These are phyloP conservation scores for Chrysogorgia sp. DNA, from an alignment of 92 coral and sea anemone genomes.

Conservation along the genomic window DNA sequence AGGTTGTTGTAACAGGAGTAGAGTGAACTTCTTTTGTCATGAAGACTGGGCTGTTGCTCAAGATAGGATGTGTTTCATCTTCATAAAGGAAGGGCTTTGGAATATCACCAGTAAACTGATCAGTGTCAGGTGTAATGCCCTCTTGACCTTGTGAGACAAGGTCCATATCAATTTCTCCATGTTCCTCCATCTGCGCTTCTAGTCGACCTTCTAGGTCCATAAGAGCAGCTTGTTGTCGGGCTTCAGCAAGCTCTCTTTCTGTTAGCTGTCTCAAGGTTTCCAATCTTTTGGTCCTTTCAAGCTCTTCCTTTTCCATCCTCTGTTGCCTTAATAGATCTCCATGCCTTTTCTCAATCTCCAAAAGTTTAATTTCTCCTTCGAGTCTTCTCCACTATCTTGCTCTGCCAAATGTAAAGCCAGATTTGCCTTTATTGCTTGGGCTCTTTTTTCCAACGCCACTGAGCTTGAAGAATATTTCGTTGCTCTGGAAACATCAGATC, in stretches of 20 bases:
- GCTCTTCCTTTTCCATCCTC: slow-evolving; percentile 26
- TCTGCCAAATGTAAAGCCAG: slow-evolving; percentile 38
- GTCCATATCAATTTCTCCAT: slow-evolving; percentile 20
- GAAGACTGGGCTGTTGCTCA: background rate
- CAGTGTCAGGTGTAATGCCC: background rate
- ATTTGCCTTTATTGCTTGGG: slow-evolving; percentile 29
- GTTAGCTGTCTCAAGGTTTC: slow-evolving; percentile 20
- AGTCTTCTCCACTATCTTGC: slow-evolving; percentile 15
- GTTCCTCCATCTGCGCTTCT: slow-evolving; percentile 43
- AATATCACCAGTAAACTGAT: slow-evolving; percentile 11
- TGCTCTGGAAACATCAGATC: slow-evolving; percentile 16
- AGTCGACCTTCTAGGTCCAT: slow-evolving; percentile 37
- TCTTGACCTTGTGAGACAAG: background rate
- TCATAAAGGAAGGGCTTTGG: background rate
- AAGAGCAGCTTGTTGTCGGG: slow-evolving; percentile 40
- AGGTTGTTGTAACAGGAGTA: slow-evolving; percentile 7
- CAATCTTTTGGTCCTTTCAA: slow-evolving; percentile 25
- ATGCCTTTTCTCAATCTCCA: slow-evolving; percentile 22
- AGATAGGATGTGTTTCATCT: slow-evolving; percentile 7
- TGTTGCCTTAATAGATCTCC: slow-evolving; percentile 21
- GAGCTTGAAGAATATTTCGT: background rate
- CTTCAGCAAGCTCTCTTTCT: slow-evolving; percentile 44
- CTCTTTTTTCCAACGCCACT: background rate
- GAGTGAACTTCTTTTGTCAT: background rate
- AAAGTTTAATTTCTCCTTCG: slow-evolving; percentile 39